phyloP scores from a whole-genome alignment of 2,888 invertebrate genomes.

The Clostera curtula region DNA sequence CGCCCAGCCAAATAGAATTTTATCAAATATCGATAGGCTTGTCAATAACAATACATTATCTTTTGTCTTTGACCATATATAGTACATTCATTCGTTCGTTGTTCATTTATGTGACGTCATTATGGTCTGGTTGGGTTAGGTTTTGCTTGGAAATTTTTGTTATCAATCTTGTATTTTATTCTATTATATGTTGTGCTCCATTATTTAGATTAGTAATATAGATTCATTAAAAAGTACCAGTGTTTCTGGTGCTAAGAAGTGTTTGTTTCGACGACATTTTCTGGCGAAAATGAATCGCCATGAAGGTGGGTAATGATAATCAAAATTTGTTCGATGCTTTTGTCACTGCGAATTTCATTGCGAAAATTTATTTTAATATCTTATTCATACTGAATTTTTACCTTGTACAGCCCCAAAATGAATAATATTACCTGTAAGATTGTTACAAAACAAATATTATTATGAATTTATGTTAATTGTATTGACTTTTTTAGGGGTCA shows the following conservation, averaged over 20 bases:
- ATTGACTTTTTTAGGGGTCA: constrained; percentile 95
- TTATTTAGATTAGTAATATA: constrained; percentile 71
- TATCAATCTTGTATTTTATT: constrained; percentile 78
- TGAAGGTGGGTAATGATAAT: constrained; percentile 88
- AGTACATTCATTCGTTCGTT: not conserved
- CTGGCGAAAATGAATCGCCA: constrained; percentile 91
- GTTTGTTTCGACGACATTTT: constrained; percentile 60
- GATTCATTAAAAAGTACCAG: constrained; percentile 67
- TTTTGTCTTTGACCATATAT: no score
- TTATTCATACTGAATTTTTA: constrained; percentile 21
- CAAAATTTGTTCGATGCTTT: constrained; percentile 72
- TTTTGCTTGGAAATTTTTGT: constrained; percentile 81
- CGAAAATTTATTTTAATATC: constrained; percentile 36
- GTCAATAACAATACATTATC: no score
- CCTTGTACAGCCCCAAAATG: constrained; percentile 18
- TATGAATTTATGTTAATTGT: no score
- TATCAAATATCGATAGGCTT: no score
- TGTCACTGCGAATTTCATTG: constrained; percentile 59
- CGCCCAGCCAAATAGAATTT: no score
- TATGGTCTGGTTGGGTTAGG: constrained; percentile 83
- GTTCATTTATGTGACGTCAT: constrained; percentile 74
- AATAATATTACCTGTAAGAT: constrained; percentile 10
- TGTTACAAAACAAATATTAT: constrained; percentile 19
- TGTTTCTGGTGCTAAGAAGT: constrained; percentile 67
- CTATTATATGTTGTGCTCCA: constrained; percentile 75